Evolutionary conservation across 2,113 vertebrate genomes (phyloP).

Genomic region (Bubo blakistoni): DNA sequence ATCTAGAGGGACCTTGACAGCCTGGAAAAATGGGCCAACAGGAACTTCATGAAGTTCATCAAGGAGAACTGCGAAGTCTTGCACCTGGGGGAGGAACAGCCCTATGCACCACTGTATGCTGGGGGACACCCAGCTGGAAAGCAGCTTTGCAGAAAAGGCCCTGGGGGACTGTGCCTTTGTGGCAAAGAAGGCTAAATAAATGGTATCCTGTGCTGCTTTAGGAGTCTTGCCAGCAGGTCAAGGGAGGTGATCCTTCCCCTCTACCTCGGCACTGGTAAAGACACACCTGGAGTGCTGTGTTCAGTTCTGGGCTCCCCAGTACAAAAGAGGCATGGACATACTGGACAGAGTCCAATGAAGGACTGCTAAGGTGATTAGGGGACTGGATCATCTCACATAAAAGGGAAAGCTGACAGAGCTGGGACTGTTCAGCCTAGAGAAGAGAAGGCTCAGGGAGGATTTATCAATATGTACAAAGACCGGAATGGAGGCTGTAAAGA

Average conservation of each 20-base stretch:
- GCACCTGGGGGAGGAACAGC: background rate
- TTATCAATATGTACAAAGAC: background rate
- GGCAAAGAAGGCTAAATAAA: too few relatives aligned
- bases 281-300: background rate
- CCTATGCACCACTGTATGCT: too few relatives aligned
- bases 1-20: background rate
- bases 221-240: background rate
- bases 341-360: background rate
- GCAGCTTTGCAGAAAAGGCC: background rate
- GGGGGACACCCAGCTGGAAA: background rate
- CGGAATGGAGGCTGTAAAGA: background rate
- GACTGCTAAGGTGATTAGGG: background rate
- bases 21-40: background rate
- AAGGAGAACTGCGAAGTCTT: background rate
- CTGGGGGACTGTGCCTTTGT: background rate
- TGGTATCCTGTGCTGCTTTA: background rate
- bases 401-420: background rate
- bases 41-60: background rate
- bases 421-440: background rate
- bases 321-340: background rate
- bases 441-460: fast-evolving
- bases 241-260: background rate
- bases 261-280: background rate
- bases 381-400: background rate
- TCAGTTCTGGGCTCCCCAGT: background rate